These are phyloP conservation scores for Porites lutea DNA, from an alignment of 64 coral and sea anemone genomes.

Conservation along the genomic window DNA sequence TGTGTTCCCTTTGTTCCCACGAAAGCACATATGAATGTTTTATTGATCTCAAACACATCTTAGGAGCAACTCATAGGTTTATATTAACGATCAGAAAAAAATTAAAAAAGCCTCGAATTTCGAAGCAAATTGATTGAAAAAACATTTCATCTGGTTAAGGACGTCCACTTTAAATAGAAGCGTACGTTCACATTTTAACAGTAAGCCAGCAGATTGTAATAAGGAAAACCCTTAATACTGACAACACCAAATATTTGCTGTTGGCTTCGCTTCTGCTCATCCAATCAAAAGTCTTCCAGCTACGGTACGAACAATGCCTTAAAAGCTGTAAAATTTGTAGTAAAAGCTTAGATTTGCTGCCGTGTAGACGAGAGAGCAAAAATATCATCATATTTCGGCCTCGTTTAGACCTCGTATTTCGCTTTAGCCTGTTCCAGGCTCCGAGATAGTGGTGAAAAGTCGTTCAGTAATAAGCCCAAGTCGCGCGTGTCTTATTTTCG, in stretches of 20 bases:
- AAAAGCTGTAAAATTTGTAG: too few relatives aligned
- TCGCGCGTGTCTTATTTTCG: too few relatives aligned
- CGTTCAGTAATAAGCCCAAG: too few relatives aligned
- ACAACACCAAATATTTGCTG: neutral
- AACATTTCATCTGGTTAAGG: neutral
- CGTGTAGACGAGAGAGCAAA: too few relatives aligned
- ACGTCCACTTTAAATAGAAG: neutral
- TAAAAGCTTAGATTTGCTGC: too few relatives aligned
- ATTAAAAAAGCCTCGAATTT: neutral
- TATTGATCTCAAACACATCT: neutral
- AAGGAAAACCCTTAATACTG: too few relatives aligned
- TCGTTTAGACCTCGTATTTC: too few relatives aligned
- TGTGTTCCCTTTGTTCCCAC: neutral
- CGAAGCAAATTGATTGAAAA: neutral
- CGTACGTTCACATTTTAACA: neutral
- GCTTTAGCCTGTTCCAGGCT: too few relatives aligned
- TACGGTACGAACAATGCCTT: too few relatives aligned
- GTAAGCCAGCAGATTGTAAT: too few relatives aligned
- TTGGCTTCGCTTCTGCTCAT: neutral
- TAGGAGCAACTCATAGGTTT: neutral
- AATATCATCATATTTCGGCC: too few relatives aligned
- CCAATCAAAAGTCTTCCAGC: neutral
- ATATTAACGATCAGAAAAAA: neutral
- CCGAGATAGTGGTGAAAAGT: too few relatives aligned
- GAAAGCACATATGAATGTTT: neutral